Evolutionary conservation across 2,888 invertebrate species (phyloP), one percentile per base, ranked within the genome.

Genomic region (Arctia plantaginis): DNA sequence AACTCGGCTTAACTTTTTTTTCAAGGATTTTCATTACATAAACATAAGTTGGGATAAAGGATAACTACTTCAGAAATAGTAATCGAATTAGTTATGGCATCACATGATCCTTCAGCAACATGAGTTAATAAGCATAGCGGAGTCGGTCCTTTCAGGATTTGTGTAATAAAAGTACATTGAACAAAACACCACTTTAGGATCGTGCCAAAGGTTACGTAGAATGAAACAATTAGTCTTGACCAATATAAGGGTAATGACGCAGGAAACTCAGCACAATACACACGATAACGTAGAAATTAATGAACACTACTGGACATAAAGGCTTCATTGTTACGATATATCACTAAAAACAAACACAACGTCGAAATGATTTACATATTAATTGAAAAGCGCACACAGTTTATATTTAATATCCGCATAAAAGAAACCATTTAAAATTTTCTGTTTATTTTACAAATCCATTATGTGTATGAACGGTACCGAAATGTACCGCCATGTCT

Each of bases 381-480:
- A 84, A 85, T 85, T 85, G 81, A 84, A 84, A 85, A 85, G 77
- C 75, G 66, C 66, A 76, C 71, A 69, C 72, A 33, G 74, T 80
- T 78, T 77, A 78, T 73, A 30, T 80, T 78, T 73, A 77, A 79
- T 77, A 77, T 66, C 73, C 73, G 55, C 67, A 78, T 78, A 83
- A 80, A 83, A 80, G 76, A 80, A 81, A 75, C 73, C 80, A 82
- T 80, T 86, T 83, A 78, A 71, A 74, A 78, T 23, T 76, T 76
- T 81, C 75, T 85, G 85, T 85, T 86, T 84, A 81, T 75, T 69
- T 74, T 77, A 75, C 73, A 71, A 72, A 81, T 82, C 84, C 82
- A 87, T 88, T 87, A 84, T 81, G 83, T 84, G 8, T 80, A 81
- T 83, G 78, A 71, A 65, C 69, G 68, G 51, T 69, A 76, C 73